Conservation (phyloP, 2,113 vertebrate species). For the Platycercus adscitus region DNA sequence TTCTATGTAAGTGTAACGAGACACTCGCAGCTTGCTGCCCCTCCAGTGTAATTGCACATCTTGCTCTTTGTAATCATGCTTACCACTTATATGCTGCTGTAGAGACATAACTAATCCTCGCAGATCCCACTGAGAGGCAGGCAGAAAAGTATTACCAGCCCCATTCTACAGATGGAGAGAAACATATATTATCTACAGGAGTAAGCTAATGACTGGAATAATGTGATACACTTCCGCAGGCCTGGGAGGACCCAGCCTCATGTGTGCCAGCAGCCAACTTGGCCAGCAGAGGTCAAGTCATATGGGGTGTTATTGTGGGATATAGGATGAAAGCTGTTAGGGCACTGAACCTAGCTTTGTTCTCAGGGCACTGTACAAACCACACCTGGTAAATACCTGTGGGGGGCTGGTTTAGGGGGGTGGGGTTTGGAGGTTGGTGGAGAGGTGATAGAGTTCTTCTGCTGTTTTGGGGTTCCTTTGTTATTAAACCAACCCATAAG, state of each 20-base stretch:
- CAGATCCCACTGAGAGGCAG: slow-evolving; percentile 19
- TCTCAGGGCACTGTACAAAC: not conserved
- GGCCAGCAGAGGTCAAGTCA: not conserved
- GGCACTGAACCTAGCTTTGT: not conserved
- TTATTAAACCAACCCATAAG: not conserved
- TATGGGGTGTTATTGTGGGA: not conserved
- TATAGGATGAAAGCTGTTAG: rapidly evolving
- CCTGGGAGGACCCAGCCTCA: not conserved
- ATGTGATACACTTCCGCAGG: not conserved
- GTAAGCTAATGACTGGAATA: not conserved
- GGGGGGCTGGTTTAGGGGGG: not conserved
- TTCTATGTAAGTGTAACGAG: not conserved
- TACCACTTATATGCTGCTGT: not conserved
- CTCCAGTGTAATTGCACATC: slow-evolving; percentile 42
- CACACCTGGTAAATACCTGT: not conserved
- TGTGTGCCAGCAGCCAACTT: rapidly evolving
- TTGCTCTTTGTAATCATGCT: slow-evolving; percentile 41
- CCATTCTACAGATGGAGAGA: not conserved
- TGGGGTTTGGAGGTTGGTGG: rapidly evolving
- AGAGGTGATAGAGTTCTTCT: not conserved
- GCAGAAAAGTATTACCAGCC: not conserved
- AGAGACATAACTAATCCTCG: slow-evolving; percentile 27
- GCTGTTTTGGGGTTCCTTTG: not conserved
- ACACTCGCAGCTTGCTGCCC: slow-evolving; percentile 40
- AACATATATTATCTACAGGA: not conserved